Evolutionary conservation across 2,113 vertebrate genomes (phyloP), one percentile per base, ranked within the genome.

Genomic region (Cyanoramphus novaezelandiae): DNA sequence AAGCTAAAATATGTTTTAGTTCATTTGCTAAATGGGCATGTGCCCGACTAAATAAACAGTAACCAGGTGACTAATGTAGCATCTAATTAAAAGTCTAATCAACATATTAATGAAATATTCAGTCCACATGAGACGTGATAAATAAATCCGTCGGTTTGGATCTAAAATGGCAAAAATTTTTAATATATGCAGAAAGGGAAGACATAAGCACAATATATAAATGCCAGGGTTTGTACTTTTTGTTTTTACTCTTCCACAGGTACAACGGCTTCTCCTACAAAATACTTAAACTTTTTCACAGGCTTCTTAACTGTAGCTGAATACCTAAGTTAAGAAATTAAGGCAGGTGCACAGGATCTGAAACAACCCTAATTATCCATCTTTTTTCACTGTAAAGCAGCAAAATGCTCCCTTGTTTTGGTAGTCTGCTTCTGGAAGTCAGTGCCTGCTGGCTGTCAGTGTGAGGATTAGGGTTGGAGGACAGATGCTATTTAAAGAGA

Each of bases 11-110:
- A 88, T 83, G 78, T 93, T 97, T 95, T 87, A 39, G 37, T 87
- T 86, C 35, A 7, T 78, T 76, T 90, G 60, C 72, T 95, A 86
- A 95, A 95, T 83, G 86, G 79, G 2, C 67, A 60, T 4, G 5
- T 79, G 89, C 75, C 67, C 0, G 7, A 78, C 41, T 81, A 97
- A 90, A 95, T 92, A 96, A 96, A 96, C 86, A 91, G 80, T 85
- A 96, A 76, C 86, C 93, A 95, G 92, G 91, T 95, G 88, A 97
- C 81, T 92, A 89, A 82, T 63, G 49, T 76, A 74, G 86, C 74
- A 90, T 69, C 80, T 92, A 82, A 96, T 95, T 91, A 93, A 82
- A 94, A 78, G 41, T 53, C 49, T 70, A 91, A 95, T 92, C 83
- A 84, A 94, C 31, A 57, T 89, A 92, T 88, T 92, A 91, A 94